Percentiles rank a stretch among this genome's conserved stretches.
These are phyloP conservation scores for Agriopis aurantiaria DNA, from an alignment of 2,888 invertebrate genomes.

Conservation along the genomic window DNA sequence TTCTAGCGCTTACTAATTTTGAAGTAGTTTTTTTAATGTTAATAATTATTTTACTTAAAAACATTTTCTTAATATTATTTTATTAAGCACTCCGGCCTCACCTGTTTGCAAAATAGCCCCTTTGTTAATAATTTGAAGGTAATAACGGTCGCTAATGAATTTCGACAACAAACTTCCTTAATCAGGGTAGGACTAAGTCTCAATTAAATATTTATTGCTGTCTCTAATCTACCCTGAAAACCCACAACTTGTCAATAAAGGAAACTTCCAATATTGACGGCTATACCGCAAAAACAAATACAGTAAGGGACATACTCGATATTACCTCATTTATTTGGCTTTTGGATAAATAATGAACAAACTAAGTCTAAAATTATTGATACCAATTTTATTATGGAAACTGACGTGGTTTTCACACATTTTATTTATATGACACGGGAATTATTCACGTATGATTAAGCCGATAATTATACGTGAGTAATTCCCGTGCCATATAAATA, in stretches of 20 bases:
- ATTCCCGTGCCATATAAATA: too few relatives aligned
- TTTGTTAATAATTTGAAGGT: constrained; percentile 15
- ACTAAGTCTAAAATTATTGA: too few relatives aligned
- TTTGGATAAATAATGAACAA: too few relatives aligned
- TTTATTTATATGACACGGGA: too few relatives aligned
- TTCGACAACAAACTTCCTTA: constrained; percentile 28
- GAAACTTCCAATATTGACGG: constrained; percentile 55
- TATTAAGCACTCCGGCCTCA: not conserved
- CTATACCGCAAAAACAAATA: constrained; percentile 26
- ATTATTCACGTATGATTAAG: too few relatives aligned
- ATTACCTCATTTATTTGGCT: not conserved
- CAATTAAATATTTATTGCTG: constrained; percentile 57
- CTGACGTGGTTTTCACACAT: too few relatives aligned
- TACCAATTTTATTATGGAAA: too few relatives aligned
- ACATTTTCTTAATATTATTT: not conserved
- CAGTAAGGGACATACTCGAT: constrained; percentile 23
- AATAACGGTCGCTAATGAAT: constrained; percentile 23
- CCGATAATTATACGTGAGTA: too few relatives aligned
- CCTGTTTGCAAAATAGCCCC: constrained; percentile 4
- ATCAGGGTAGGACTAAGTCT: constrained; percentile 36
- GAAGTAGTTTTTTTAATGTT: too few relatives aligned
- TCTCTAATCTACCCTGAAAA: constrained; percentile 45
- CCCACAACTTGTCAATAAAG: constrained; percentile 59
- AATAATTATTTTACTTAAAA: not conserved
- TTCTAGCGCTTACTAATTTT: too few relatives aligned